Evolutionary conservation across 2,797 vertebrate genomes (phyloP).

Genomic region (Orientallactaga sibirica): DNA sequence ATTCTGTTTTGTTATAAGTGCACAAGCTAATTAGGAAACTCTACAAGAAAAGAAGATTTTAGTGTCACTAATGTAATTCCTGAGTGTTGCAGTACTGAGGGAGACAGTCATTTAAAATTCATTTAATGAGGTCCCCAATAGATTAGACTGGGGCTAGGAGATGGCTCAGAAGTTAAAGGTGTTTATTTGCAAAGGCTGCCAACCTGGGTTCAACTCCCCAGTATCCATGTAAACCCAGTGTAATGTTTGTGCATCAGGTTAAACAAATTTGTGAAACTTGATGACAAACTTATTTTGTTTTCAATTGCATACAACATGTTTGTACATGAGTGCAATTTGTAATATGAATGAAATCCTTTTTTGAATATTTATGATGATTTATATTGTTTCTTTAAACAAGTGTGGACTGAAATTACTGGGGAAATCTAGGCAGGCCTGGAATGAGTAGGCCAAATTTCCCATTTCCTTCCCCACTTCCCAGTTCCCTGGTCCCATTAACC

Average conservation of each 20-base stretch:
- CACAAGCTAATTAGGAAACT: not conserved
- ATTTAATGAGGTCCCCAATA: too few relatives aligned
- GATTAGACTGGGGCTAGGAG: too few relatives aligned
- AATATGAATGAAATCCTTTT: not conserved
- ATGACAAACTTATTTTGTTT: not conserved
- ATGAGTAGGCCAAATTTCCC: too few relatives aligned
- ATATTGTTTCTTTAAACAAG: not conserved
- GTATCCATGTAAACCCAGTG: not conserved
- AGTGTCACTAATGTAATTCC: not conserved
- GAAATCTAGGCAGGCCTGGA: too few relatives aligned
- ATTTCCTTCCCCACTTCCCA: too few relatives aligned
- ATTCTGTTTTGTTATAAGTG: not conserved
- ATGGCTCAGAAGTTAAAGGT: not conserved
- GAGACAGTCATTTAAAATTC: not conserved
- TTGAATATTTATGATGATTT: conserved; percentile 7
- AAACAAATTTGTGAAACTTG: not conserved
- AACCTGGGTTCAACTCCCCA: too few relatives aligned
- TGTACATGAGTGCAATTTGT: not conserved
- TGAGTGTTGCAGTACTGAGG: not conserved
- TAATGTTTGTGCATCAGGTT: not conserved
- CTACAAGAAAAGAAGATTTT: not conserved
- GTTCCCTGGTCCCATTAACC: too few relatives aligned
- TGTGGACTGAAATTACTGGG: too few relatives aligned
- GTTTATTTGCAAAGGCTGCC: too few relatives aligned
- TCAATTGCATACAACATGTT: not conserved